Conservation (phyloP, 2,113 vertebrate species). For the Baryphthengus martii region DNA sequence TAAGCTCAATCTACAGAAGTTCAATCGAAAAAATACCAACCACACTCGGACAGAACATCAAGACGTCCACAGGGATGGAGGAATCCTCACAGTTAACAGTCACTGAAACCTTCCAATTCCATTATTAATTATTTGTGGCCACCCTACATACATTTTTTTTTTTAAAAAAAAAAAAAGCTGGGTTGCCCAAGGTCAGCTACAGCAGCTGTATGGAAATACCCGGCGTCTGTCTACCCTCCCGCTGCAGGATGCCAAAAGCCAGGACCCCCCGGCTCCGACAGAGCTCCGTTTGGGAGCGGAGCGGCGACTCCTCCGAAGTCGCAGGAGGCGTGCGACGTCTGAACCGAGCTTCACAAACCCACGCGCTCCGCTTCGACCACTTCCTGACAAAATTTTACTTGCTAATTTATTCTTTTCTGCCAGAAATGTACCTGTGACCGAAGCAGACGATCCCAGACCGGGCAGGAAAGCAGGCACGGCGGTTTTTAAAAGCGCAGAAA, state of each 20-base stretch:
- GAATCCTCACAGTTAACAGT: neutral
- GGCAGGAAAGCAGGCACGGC: fast-evolving
- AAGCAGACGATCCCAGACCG: neutral
- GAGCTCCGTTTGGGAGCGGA: neutral
- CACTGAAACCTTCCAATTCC: neutral
- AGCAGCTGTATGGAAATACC: constrained; percentile 37
- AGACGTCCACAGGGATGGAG: neutral
- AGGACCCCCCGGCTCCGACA: neutral
- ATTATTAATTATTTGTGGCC: constrained; percentile 9
- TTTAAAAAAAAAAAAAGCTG: neutral
- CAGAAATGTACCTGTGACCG: fast-evolving
- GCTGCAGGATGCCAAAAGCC: neutral
- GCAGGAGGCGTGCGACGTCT: fast-evolving
- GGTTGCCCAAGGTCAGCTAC: neutral
- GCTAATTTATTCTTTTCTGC: neutral
- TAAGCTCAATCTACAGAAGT: neutral
- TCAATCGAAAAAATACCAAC: neutral
- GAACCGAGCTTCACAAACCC: neutral
- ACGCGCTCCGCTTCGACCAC: fast-evolving
- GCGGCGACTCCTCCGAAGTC: neutral
- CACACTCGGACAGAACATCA: neutral
- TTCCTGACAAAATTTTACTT: neutral
- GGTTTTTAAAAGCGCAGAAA: neutral
- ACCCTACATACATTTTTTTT: neutral
- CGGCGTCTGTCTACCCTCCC: neutral